Conservation (phyloP, 2,113 vertebrate genomes). For the Chaenogobius annularis region DNA sequence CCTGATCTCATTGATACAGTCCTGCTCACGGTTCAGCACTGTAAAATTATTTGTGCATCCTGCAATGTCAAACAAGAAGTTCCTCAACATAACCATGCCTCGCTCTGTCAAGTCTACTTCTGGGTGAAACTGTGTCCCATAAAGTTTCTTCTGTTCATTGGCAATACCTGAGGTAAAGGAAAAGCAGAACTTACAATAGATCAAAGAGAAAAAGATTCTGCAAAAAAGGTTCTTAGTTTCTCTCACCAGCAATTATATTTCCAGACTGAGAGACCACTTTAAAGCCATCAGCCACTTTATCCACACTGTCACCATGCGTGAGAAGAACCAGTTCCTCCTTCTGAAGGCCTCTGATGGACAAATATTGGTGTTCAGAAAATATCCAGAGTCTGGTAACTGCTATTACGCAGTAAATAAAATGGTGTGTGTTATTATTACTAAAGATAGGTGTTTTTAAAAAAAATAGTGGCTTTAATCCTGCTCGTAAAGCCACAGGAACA, state of each 20-base stretch:
- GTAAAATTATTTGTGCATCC: slow-evolving; percentile 94
- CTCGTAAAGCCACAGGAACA: too few relatives aligned
- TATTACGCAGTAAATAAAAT: not conserved
- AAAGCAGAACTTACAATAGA: not conserved
- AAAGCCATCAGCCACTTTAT: slow-evolving; percentile 98
- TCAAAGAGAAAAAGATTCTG: not conserved
- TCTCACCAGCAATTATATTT: slow-evolving; percentile 92
- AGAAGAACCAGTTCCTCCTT: slow-evolving; percentile 96
- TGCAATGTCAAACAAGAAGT: slow-evolving; percentile 94
- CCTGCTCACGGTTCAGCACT: slow-evolving; percentile 88
- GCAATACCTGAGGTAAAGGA: slow-evolving; percentile 83
- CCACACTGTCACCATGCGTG: slow-evolving; percentile 97
- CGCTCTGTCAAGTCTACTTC: slow-evolving; percentile 96
- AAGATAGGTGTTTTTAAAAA: not conserved
- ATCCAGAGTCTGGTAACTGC: not conserved
- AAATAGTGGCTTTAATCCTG: too few relatives aligned
- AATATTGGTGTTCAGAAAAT: slow-evolving; percentile 15
- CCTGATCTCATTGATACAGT: slow-evolving; percentile 88
- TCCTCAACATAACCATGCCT: slow-evolving; percentile 92
- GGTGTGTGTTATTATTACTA: not conserved
- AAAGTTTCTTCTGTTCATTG: slow-evolving; percentile 96
- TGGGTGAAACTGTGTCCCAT: slow-evolving; percentile 95
- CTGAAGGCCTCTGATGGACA: slow-evolving; percentile 86
- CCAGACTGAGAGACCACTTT: slow-evolving; percentile 97
- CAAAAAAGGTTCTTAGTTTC: not conserved